A percentile compares a stretch with the other conserved stretches of the same genome.
phyloP scores from a whole-genome alignment of 1,140 invertebrate genomes.

The Drosophila hydei region DNA sequence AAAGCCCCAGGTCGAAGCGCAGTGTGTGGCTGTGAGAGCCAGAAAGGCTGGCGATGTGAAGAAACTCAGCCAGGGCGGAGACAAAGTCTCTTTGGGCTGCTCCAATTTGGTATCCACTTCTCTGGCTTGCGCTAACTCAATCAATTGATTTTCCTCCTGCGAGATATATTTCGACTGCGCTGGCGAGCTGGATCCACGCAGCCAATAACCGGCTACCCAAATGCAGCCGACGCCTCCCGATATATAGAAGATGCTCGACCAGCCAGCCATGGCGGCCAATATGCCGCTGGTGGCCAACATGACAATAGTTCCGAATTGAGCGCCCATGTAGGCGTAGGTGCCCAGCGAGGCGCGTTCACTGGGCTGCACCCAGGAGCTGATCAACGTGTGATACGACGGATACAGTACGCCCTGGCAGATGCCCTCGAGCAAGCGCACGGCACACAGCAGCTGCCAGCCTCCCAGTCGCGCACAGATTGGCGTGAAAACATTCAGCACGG shows the following conservation, averaged over 20 bases:
- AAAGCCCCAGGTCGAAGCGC: slow-evolving; percentile 96
- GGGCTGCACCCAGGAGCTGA: slow-evolving; percentile 90
- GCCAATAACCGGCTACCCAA: slow-evolving; percentile 87
- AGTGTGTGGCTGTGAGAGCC: slow-evolving; percentile 92
- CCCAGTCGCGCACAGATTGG: slow-evolving; percentile 82
- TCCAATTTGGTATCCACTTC: slow-evolving; percentile 33
- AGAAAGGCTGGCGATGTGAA: slow-evolving; percentile 91
- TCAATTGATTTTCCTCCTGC: slow-evolving; percentile 86
- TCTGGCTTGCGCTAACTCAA: slow-evolving; percentile 83
- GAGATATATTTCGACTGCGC: slow-evolving; percentile 86
- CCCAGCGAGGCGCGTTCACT: slow-evolving; percentile 86
- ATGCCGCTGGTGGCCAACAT: slow-evolving; percentile 73
- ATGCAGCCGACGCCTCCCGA: slow-evolving; percentile 87
- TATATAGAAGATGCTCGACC: slow-evolving; percentile 91
- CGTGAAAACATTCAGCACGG: slow-evolving; percentile 84
- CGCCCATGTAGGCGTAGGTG: slow-evolving; percentile 87
- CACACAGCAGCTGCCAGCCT: slow-evolving; percentile 86
- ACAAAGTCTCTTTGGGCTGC: slow-evolving; percentile 38
- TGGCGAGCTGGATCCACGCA: slow-evolving; percentile 88
- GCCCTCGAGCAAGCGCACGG: slow-evolving; percentile 90
- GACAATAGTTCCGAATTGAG: slow-evolving; percentile 90
- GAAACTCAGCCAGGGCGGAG: slow-evolving; percentile 89
- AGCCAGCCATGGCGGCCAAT: slow-evolving; percentile 88
- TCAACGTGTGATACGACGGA: slow-evolving; percentile 90
- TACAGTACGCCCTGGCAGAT: slow-evolving; percentile 91